Conservation (phyloP, 2,113 vertebrate genomes). For the Axis porcinus region DNA sequence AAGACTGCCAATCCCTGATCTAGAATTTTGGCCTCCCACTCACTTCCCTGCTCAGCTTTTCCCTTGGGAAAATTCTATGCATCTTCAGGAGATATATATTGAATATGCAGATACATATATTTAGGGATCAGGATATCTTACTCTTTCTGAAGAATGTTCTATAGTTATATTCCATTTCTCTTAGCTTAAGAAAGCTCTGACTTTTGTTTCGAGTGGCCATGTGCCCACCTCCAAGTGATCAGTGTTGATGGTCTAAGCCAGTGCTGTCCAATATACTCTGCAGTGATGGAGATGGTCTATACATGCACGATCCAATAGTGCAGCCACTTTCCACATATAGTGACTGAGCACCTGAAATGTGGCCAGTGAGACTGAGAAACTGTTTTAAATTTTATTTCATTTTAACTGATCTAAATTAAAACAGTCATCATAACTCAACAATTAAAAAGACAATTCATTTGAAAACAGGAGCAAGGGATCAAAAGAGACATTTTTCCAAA, state of each 20-base stretch:
- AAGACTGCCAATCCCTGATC: neutral
- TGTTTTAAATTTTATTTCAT: neutral
- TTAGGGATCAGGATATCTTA: neutral
- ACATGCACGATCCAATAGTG: neutral
- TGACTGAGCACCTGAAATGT: neutral
- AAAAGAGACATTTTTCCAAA: neutral
- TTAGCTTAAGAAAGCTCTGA: neutral
- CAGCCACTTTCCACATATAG: neutral
- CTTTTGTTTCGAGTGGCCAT: neutral
- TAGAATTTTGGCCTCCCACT: neutral
- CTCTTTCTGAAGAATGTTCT: neutral
- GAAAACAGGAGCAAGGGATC: neutral
- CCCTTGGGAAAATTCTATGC: neutral
- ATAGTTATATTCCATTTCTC: neutral
- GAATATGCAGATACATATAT: neutral
- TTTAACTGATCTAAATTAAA: neutral
- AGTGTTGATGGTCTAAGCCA: neutral
- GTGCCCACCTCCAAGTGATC: neutral
- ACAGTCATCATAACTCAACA: neutral
- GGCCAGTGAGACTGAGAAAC: neutral
- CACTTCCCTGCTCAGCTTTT: neutral
- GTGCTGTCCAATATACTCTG: neutral
- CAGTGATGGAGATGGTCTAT: neutral
- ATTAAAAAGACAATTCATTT: neutral
- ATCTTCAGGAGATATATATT: neutral